Evolutionary conservation across 2,888 invertebrate species (phyloP).

Genomic region (Platynereis dumerilii): DNA sequence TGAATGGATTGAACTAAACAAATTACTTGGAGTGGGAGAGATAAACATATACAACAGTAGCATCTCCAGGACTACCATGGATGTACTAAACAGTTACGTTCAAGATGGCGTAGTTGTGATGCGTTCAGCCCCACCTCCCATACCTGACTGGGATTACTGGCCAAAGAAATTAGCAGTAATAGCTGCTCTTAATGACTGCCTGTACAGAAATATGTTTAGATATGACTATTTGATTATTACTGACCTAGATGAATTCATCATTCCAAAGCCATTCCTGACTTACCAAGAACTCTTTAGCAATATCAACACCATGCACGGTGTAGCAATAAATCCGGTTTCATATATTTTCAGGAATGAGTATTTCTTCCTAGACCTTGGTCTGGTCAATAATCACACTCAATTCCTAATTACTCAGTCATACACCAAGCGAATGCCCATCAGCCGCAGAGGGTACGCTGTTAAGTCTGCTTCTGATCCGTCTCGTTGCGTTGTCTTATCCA

Average conservation of each 20-base stretch:
- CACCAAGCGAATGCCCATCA: not conserved
- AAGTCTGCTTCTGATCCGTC: slow-evolving; percentile 9
- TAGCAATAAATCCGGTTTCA: not conserved
- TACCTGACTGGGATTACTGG: not conserved
- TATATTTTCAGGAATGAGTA: slow-evolving; percentile 17
- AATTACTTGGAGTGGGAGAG: slow-evolving; percentile 10
- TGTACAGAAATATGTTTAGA: slow-evolving; percentile 17
- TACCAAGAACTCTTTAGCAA: not conserved
- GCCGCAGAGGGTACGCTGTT: not conserved
- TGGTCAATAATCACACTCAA: too few species aligned
- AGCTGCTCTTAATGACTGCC: slow-evolving; percentile 13
- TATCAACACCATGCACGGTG: slow-evolving; percentile 6
- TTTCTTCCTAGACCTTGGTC: not conserved
- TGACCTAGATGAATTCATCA: slow-evolving; percentile 18
- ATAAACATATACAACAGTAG: slow-evolving; percentile 15
- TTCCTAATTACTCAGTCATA: not conserved
- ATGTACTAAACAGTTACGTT: slow-evolving; percentile 3
- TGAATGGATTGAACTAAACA: slow-evolving; percentile 17
- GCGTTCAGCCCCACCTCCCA: not conserved
- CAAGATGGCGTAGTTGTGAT: not conserved
- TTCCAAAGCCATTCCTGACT: not conserved
- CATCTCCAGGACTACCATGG: not conserved
- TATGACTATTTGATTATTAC: slow-evolving; percentile 11
- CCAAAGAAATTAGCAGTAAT: slow-evolving; percentile 5
- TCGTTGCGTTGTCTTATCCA: slow-evolving; percentile 1